phyloP scores from a whole-genome alignment of 2,888 invertebrate species.

The Dinocampus coccinellae region DNA sequence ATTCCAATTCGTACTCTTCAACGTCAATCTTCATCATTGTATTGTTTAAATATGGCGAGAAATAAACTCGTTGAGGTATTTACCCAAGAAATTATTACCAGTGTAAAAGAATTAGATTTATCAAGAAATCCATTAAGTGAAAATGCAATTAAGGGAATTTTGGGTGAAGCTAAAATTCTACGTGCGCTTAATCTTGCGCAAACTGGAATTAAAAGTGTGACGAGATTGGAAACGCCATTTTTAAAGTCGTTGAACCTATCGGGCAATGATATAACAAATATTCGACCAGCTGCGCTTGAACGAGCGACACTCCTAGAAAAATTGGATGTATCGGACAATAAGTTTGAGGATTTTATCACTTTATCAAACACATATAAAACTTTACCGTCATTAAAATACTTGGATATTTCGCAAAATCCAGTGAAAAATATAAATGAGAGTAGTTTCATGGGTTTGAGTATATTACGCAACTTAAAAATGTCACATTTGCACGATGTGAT shows the following conservation, averaged over 20 bases:
- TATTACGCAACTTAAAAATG: constrained; percentile 77
- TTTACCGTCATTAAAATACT: constrained; percentile 77
- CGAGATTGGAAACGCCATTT: constrained; percentile 87
- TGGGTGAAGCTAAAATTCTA: constrained; percentile 91
- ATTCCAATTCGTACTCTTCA: constrained; percentile 86
- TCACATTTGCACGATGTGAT: constrained; percentile 78
- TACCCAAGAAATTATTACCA: constrained; percentile 88
- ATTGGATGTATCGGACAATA: constrained; percentile 83
- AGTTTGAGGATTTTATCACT: constrained; percentile 73
- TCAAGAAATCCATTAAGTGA: constrained; percentile 86
- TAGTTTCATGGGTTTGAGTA: constrained; percentile 80
- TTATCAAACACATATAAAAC: constrained; percentile 61
- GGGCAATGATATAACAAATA: constrained; percentile 77
- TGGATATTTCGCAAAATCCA: constrained; percentile 90
- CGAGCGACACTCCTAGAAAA: constrained; percentile 84
- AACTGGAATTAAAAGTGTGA: constrained; percentile 79
- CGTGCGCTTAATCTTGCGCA: constrained; percentile 85
- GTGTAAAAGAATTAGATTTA: constrained; percentile 87
- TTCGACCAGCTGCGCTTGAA: constrained; percentile 80
- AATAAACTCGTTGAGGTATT: constrained; percentile 86
- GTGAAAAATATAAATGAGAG: constrained; percentile 81
- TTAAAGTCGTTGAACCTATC: constrained; percentile 84
- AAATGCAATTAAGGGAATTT: constrained; percentile 80
- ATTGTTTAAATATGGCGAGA: constrained; percentile 78
- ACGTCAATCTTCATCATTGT: constrained; percentile 76